Base-by-base conservation (phyloP, 2,113 vertebrate species). In the Abramis brama region DNA sequence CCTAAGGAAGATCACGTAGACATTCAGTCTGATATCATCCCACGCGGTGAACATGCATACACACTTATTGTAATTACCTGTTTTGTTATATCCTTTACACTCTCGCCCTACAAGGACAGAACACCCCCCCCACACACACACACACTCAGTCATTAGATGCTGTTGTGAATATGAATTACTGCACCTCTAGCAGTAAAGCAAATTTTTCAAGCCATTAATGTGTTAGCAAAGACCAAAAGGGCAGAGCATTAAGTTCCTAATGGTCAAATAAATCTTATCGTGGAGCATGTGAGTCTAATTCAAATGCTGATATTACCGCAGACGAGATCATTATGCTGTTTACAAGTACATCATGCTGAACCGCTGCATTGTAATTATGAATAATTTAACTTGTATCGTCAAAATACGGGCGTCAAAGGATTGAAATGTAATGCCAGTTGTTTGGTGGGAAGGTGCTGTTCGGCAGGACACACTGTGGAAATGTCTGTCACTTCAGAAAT, bases 221-320 rank as follows among this genome's bases (percentile, higher is more conserved):
- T 86, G 79, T 71, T 85, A 78, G 78, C 23, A 78, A 78, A 82
- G 71, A 21, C 79, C 68, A 86, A 73, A 82, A 82, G 85, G 57
- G 70, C 59, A 66, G 73, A 62, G 43, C 79, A 86, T 82, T 86
- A 86, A 47, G 25, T 75, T 86, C 79, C 73, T 86, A 86, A 86
- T 86, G 70, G 79, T 71, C 15, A 77, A 82, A 85, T 77, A 85
- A 78, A 85, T 82, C 77, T 75, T 66, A 62, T 70, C 39, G 13
- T 70, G 17, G 23, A 30, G 64, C 76, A 79, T 36, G 66, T 6
- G 27, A 64, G 74, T 77, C 21, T 50, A 64, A 74, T 62, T 64
- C 68, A 82, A 76, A 81, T 33, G 12, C 57, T 70, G 79, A 45
- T 83, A 78, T 87, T 30, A n/a, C n/a, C 3, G 21, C 62, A 78